phyloP scores from a whole-genome alignment of 53 echinoderm and acorn worm species.

The Pentamera pediparva region DNA sequence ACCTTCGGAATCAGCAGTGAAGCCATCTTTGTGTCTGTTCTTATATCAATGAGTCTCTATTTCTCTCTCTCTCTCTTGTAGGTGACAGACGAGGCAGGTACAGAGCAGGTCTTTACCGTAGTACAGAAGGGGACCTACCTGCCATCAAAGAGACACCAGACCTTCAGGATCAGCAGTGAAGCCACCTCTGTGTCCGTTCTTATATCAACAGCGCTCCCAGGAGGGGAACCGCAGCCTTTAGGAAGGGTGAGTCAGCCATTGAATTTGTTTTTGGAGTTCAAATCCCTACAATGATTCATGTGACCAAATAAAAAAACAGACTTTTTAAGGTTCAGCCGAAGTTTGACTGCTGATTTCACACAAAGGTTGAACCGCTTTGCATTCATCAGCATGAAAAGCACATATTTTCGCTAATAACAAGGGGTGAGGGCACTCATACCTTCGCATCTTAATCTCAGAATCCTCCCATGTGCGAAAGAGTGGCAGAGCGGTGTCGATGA shows the following conservation, averaged over 20 bases:
- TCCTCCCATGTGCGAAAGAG: too few relatives aligned
- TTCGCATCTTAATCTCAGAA: too few relatives aligned
- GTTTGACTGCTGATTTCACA: too few relatives aligned
- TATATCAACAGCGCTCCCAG: neutral
- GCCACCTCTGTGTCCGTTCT: constrained; percentile 11
- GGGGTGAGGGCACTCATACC: too few relatives aligned
- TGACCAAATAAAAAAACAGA: too few relatives aligned
- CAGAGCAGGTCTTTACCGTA: constrained; percentile 22
- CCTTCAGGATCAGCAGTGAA: constrained; percentile 19
- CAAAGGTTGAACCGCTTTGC: too few relatives aligned
- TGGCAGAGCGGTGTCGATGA: too few relatives aligned
- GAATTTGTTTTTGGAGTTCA: neutral
- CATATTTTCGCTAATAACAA: too few relatives aligned
- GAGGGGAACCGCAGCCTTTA: neutral
- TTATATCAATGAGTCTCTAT: neutral
- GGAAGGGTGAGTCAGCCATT: neutral
- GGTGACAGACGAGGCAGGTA: constrained; percentile 10
- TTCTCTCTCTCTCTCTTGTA: neutral
- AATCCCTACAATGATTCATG: neutral
- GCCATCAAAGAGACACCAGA: constrained; percentile 37
- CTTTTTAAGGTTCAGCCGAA: too few relatives aligned
- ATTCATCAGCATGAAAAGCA: too few relatives aligned
- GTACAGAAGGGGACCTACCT: constrained; percentile 24
- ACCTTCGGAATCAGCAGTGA: constrained; percentile 20
- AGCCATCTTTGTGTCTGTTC: constrained; percentile 1